Base-by-base conservation (phyloP, 2,797 vertebrate genomes). In the Cuniculus paca region DNA sequence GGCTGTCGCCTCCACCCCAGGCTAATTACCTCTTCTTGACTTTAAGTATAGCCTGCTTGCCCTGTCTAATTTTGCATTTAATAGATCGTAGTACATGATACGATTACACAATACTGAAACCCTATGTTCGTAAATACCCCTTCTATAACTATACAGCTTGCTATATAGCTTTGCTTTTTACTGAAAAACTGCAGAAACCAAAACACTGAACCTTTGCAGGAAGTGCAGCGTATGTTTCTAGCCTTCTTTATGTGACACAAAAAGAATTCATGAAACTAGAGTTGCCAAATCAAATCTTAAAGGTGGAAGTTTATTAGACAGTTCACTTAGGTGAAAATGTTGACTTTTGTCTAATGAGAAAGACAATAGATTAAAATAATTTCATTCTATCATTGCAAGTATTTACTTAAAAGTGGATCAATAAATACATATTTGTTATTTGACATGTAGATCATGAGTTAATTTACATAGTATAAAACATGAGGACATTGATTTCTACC, bases 31-130 rank as follows among this genome's bases (percentile, higher is more conserved):
- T 97, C 80, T 96, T 93, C 11, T 93, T 95, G 54, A 75, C 80
- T 93, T 77, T 95, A 95, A 95, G 86, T 96, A 81, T 1, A 63
- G 54, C 63, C 97, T 94, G 68, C 50, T 20, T 97, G 31, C 19
- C 88, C 81, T 81, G 93, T 95, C 95, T 93, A 91, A 80, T 19
- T n/a, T 82, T 60, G 68, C 56, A 13, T 97, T 97, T 95, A 92
- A 91, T 85, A 68, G 1, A 2, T 95, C 56, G 94, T 45, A 68
- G 48, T 91, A 19, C 14, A 65, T 61, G 89, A 88, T 87, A 87
- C 58, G 74, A 89, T 95, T 95, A 65, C 6, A 56, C 1, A 84
- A 61, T 22, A 34, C 56, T 81, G 83, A 83, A 78, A 87, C 31
- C 90, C 90, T 77, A 74, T 0, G 19, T 58, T 39, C 50, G 39